These are phyloP conservation scores for Andrena dorsata DNA, from an alignment of 2,888 invertebrate genomes.

Conservation along the genomic window DNA sequence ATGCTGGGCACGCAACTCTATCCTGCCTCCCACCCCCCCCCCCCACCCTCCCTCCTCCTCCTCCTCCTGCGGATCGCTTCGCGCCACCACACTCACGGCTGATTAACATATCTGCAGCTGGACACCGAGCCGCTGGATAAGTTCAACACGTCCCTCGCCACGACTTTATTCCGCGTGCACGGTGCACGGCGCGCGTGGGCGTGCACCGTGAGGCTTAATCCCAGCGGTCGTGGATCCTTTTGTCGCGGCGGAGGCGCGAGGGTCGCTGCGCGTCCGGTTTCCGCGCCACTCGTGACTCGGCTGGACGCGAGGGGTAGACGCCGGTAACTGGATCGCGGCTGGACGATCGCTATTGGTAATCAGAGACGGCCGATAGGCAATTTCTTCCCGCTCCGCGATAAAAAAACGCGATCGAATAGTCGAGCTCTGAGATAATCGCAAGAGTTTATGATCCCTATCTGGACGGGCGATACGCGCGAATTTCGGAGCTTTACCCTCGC, in stretches of 20 bases:
- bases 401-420: constrained; percentile 13
- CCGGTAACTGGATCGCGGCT: constrained; percentile 62
- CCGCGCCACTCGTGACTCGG: constrained; percentile 48
- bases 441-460: constrained; percentile 36
- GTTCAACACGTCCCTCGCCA: constrained; percentile 63
- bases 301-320: constrained; percentile 1
- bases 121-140: constrained; percentile 67
- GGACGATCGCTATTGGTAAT: constrained; percentile 67
- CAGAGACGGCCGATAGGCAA: constrained; percentile 52
- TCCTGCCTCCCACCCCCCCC: too few relatives aligned
- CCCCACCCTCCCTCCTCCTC: constrained; percentile 45
- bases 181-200: constrained; percentile 44
- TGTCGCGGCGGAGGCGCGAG: constrained; percentile 34
- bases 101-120: constrained; percentile 77
- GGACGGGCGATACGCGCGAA: not conserved
- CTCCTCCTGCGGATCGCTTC: constrained; percentile 56
- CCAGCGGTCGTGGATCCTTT: constrained; percentile 39
- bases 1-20: constrained; percentile 77
- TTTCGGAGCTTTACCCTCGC: not conserved
- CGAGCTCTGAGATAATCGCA: not conserved
- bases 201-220: constrained; percentile 38
- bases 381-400: constrained; percentile 14
- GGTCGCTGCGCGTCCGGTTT: constrained; percentile 62
- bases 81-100: constrained; percentile 59
- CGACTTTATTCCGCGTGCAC: constrained; percentile 62